Evolutionary conservation across 2,888 invertebrate species (phyloP), one percentile per base, ranked within the genome.

Genomic region (Anarsia innoxiella): DNA sequence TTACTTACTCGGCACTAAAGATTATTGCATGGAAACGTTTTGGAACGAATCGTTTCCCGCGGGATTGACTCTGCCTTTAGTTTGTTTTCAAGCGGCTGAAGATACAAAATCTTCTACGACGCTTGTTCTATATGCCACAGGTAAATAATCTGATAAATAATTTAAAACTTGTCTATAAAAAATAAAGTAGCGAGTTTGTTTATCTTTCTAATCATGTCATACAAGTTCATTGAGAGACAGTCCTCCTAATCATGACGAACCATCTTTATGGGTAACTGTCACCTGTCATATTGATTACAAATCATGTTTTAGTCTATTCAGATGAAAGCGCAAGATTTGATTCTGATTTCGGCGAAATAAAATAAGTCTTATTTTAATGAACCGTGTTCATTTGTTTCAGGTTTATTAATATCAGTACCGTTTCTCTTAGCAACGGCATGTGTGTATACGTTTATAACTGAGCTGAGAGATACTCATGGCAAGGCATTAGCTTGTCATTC

Each of bases 11-110:
- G 70, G 71, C 6, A 84, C 85, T 1, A 75, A 75, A 36, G 85
- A 88, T 46, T 90, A 86, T 56, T 90, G 89, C 53, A 87, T 89
- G 86, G 89, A 90, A 54, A 68, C 86, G 0, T 85, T 88, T 47
- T 85, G 71, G 61, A 80, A 71, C 37, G 72, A 74, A 41, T 59
- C 77, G 0, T 66, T 66, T 32, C 83, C 83, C 25, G 79, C 79
- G 8, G 77, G 75, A 4, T 48, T 82, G 11, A 87, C 87, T 2
- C 51, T 88, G 23, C 87, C 87, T 0, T 68, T 89, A 42, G 77
- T 89, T 4, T 90, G 89, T 53, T 85, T 85, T 48, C 53, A 65
- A 9, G 52, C 72, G 0, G 39, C 64, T 36, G 74, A 74, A 29
- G 71, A 74, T 32, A 62, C 65, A 11, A 67, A 69, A 43, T 66